Evolutionary conservation across 2,888 invertebrate genomes (phyloP), one percentile per base, ranked within the genome.

Genomic region (Eupithecia subfuscata): DNA sequence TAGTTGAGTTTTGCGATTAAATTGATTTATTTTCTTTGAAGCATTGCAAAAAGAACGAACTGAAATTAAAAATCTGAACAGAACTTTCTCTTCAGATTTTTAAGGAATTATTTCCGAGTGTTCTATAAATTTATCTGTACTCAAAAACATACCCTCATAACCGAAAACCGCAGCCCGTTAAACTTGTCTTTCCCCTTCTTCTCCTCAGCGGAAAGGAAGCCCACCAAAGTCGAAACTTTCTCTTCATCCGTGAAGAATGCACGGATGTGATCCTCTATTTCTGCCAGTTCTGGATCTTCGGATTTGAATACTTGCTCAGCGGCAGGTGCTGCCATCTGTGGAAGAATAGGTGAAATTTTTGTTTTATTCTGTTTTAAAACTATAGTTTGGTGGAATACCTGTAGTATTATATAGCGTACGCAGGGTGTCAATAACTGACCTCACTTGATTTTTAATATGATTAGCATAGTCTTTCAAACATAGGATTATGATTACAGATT

Each of bases 121-220:
- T 43, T 12, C 12, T 1, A 14, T 12, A 43, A 12, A 12, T 43
- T 45, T 16, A 45, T 45, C 40, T 48, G n/a, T n/a, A 14, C 8
- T 6, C 5, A 16, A 16, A 43, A 7, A 81, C 87, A 90, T 84
- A 97, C 97, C 95, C 97, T 97, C 86, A 98, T 98, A 75, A 98
- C 89, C 16, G 95, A 92, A 89, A 96, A 97, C 70, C 96, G 93
- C 69, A 95, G 95, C 1, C 95, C 95, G 83, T 96, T 97, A 87
- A 98, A 98, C 87, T 97, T 97, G 86, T 98, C 98, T 77, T 96
- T 96, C 37, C 97, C 98, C 85, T 98, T 98, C 88, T 97, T 97
- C 85, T 98, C 98, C 86, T 98, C 98, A 69, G 98, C 93, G 0
- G 97, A 96, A 77, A 97, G 95, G 89, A 96, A 97, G 16, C 95